These are phyloP conservation scores for Dione juno DNA, from an alignment of 2,888 invertebrate species.

Conservation along the genomic window DNA sequence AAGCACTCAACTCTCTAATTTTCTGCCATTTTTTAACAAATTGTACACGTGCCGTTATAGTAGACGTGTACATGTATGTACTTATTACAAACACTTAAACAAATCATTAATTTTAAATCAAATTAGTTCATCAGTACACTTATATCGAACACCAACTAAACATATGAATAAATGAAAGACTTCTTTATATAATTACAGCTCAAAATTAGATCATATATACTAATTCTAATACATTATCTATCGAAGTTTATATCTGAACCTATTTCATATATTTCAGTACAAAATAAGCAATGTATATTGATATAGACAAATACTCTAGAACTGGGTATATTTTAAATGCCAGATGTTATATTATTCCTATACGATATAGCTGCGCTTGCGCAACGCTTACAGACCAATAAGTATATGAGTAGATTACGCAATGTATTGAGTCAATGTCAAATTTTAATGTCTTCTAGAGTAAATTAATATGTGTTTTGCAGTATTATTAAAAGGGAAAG, in stretches of 20 bases:
- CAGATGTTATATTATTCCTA: constrained; percentile 55
- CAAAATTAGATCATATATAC: background rate
- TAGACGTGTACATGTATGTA: too few species aligned
- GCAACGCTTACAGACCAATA: constrained; percentile 51
- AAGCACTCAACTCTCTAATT: too few species aligned
- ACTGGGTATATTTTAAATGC: constrained; percentile 39
- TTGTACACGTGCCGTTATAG: too few species aligned
- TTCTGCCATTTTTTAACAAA: too few species aligned
- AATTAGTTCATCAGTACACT: background rate
- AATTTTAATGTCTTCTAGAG: constrained; percentile 14
- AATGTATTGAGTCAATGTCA: constrained; percentile 8
- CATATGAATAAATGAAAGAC: background rate
- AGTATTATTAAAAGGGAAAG: background rate
- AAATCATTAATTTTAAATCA: background rate
- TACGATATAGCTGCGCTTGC: constrained; percentile 58
- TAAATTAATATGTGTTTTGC: background rate
- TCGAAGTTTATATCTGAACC: background rate
- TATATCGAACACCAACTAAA: background rate
- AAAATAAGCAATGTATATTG: background rate
- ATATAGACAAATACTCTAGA: background rate
- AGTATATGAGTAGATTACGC: constrained; percentile 19
- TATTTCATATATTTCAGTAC: background rate
- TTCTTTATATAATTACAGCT: constrained; percentile 9
- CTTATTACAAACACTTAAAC: background rate
- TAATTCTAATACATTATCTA: background rate